These are phyloP conservation scores for Pilophorus perplexus DNA, from an alignment of 2,888 invertebrate genomes.

Conservation along the genomic window DNA sequence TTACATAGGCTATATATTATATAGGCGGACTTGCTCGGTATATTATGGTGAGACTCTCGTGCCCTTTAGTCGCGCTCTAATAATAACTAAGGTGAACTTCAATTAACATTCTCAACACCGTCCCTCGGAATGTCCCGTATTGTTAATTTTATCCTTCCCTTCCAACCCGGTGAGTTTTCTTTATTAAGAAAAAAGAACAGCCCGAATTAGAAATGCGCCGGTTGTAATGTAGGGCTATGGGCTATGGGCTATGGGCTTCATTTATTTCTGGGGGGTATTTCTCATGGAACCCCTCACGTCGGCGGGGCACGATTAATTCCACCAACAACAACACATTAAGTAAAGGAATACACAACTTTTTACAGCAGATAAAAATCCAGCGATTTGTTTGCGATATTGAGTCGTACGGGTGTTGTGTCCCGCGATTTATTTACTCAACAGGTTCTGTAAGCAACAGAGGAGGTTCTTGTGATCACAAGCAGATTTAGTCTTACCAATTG, in stretches of 20 bases:
- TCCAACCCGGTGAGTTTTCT: not conserved
- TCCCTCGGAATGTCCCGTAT: constrained; percentile 18
- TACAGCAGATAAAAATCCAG: too few species aligned
- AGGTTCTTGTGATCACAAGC: too few species aligned
- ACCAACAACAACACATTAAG: too few species aligned
- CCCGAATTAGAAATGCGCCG: constrained; percentile 11
- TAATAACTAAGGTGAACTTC: constrained; percentile 35
- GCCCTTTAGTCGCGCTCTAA: constrained; percentile 24
- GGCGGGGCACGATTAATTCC: too few species aligned
- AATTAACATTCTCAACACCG: constrained; percentile 26
- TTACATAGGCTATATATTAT: not conserved
- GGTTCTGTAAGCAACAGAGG: too few species aligned
- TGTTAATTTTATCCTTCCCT: constrained; percentile 23
- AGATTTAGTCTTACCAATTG: too few species aligned
- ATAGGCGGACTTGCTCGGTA: not conserved
- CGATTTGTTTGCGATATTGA: too few species aligned
- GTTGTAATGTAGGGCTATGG: constrained; percentile 23
- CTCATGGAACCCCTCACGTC: not conserved
- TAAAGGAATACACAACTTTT: too few species aligned
- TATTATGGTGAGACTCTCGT: constrained; percentile 10
- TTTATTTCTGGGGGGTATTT: constrained; percentile 19
- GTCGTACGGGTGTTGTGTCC: too few species aligned
- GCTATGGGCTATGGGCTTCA: constrained; percentile 13
- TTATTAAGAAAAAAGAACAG: not conserved
- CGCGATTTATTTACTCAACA: too few species aligned